Conservation (phyloP, 2,888 invertebrate species). For the Blastobasis lacticolella region DNA sequence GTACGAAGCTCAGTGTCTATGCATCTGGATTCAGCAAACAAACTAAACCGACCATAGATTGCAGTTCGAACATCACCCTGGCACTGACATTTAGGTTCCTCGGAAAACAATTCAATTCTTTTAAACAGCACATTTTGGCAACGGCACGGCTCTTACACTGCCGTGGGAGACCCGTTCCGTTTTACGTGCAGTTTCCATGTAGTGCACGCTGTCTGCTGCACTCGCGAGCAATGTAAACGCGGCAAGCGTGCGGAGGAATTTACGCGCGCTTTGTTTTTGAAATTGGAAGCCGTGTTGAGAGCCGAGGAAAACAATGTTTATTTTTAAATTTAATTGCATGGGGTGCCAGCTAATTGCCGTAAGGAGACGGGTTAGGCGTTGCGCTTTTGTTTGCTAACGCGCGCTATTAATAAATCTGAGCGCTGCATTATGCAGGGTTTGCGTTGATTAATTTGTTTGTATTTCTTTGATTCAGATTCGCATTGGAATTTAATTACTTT, state of each 20-base stretch:
- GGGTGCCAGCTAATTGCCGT: constrained; percentile 11
- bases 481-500: too few species aligned
- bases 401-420: too few species aligned
- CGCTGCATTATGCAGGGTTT: too few species aligned
- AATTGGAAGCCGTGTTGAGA: constrained; percentile 29
- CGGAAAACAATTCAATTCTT: background rate
- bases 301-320: constrained; percentile 12
- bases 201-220: constrained; percentile 38
- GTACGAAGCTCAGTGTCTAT: too few species aligned
- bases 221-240: constrained; percentile 26
- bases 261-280: constrained; percentile 33
- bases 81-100: background rate
- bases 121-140: constrained; percentile 1
- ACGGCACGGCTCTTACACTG: background rate
- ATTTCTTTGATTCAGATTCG: too few species aligned
- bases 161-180: constrained; percentile 27
- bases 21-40: too few species aligned
- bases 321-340: constrained; percentile 17
- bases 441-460: too few species aligned
- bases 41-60: too few species aligned
- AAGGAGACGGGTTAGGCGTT: background rate
- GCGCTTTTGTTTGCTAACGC: too few species aligned
- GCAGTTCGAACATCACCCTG: too few species aligned
- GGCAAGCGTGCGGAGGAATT: constrained; percentile 24
- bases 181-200: constrained; percentile 40